phyloP scores from a whole-genome alignment of 2,888 invertebrate species.

The Ectemnius continuus region DNA sequence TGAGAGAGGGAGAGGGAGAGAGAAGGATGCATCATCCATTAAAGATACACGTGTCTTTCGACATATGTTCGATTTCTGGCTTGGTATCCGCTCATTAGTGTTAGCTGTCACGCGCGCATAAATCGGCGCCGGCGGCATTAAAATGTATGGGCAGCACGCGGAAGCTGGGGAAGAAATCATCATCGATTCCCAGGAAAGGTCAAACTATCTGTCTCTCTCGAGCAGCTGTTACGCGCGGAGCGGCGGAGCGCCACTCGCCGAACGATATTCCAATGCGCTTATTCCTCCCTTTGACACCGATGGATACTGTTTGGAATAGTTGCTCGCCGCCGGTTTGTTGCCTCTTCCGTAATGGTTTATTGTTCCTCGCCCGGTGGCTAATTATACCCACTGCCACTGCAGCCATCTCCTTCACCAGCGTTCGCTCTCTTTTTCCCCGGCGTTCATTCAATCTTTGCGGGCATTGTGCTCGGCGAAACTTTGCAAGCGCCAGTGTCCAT shows the following conservation, averaged over 20 bases:
- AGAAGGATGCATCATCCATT: too few relatives aligned
- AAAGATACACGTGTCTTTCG: too few relatives aligned
- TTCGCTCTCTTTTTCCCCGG: not conserved
- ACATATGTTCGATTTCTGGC: too few relatives aligned
- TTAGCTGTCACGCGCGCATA: too few relatives aligned
- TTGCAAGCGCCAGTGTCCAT: too few relatives aligned
- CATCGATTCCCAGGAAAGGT: not conserved
- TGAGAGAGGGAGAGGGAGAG: too few relatives aligned
- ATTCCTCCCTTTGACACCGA: slow-evolving; percentile 7
- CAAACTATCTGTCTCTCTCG: slow-evolving; percentile 14
- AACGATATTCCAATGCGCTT: slow-evolving; percentile 24
- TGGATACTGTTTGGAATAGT: slow-evolving; percentile 24
- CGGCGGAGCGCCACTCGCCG: too few relatives aligned
- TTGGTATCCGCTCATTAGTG: too few relatives aligned
- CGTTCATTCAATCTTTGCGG: not conserved
- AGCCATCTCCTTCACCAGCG: too few relatives aligned
- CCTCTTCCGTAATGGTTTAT: slow-evolving; percentile 30
- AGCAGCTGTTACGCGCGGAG: not conserved
- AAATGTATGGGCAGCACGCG: not conserved
- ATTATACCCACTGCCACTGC: slow-evolving; percentile 3
- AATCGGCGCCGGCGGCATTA: too few relatives aligned
- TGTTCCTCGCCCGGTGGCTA: slow-evolving; percentile 16
- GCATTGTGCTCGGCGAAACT: not conserved
- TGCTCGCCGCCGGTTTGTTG: slow-evolving; percentile 33
- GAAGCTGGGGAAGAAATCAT: not conserved